phyloP scores from a whole-genome alignment of 2,888 invertebrate genomes.

The Tethea ocularis region DNA sequence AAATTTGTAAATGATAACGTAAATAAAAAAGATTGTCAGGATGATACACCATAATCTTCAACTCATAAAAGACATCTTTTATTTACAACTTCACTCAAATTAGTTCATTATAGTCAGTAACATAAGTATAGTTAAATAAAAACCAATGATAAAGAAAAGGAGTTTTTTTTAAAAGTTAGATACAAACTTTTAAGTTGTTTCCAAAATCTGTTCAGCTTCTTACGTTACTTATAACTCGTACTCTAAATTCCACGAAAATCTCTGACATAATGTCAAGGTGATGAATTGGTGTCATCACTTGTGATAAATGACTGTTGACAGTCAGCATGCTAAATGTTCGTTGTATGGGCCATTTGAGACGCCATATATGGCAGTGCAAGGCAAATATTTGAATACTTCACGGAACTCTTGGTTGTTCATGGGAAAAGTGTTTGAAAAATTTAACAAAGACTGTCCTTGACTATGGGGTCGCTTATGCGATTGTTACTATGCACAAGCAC shows the following conservation, averaged over 20 bases:
- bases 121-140: too few species aligned
- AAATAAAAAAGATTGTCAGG: not conserved
- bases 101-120: too few species aligned
- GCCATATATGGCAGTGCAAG: slow-evolving; percentile 34
- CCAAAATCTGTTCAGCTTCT: too few species aligned
- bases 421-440: slow-evolving; percentile 14
- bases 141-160: too few species aligned
- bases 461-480: too few species aligned
- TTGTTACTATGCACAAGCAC: too few species aligned
- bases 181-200: too few species aligned
- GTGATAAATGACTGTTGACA: slow-evolving; percentile 11
- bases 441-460: not conserved
- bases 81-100: not conserved
- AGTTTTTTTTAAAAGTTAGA: too few species aligned
- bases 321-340: slow-evolving; percentile 15
- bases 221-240: not conserved
- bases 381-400: slow-evolving; percentile 32
- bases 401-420: slow-evolving; percentile 6
- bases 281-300: slow-evolving; percentile 12
- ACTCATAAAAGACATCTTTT: not conserved
- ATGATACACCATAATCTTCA: too few species aligned
- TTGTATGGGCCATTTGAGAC: slow-evolving; percentile 32
- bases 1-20: too few species aligned
- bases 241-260: not conserved
- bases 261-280: slow-evolving; percentile 12